Evolutionary conservation across 1,140 invertebrate genomes (phyloP).

Genomic region (Homarus americanus): DNA sequence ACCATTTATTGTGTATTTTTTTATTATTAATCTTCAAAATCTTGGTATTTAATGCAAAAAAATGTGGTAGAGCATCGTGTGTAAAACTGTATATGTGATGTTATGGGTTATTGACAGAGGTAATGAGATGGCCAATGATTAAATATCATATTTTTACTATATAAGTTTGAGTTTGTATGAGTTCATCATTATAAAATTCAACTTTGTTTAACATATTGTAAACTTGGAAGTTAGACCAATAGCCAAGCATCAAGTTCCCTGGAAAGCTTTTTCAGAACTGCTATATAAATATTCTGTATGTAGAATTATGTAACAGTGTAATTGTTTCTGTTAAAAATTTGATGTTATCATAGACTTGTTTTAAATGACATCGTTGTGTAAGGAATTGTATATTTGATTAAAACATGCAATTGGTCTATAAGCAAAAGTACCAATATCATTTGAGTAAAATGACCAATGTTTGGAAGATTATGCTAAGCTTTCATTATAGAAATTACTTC

Average conservation of each 20-base stretch:
- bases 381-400: background rate
- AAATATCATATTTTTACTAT: background rate
- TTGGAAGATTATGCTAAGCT: background rate
- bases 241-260: background rate
- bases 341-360: background rate
- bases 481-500: too few relatives aligned
- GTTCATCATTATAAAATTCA: background rate
- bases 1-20: background rate
- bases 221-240: background rate
- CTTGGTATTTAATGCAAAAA: background rate
- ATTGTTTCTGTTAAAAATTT: background rate
- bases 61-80: background rate
- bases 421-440: background rate
- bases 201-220: background rate
- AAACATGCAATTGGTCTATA: background rate
- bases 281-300: background rate
- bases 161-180: background rate
- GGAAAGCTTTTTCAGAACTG: background rate
- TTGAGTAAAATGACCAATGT: background rate
- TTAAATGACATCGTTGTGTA: background rate
- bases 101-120: background rate
- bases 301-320: background rate
- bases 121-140: background rate
- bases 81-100: background rate
- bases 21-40: constrained; percentile 4